These are phyloP conservation scores for Pelecanoides urinatrix DNA, from an alignment of 2,113 vertebrate genomes.

Conservation along the genomic window DNA sequence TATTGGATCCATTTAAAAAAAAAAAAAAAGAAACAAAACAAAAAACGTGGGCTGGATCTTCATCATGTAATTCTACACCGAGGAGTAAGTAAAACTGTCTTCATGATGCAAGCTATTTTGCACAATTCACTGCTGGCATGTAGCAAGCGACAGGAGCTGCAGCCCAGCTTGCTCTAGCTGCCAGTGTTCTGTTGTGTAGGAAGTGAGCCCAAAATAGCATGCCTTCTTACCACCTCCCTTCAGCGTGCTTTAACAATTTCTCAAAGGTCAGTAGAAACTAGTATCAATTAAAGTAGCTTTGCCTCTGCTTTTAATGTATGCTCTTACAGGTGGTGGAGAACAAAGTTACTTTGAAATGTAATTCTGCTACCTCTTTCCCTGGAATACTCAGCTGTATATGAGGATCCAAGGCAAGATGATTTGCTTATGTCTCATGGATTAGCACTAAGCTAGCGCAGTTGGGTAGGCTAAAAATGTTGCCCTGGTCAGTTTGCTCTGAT, in stretches of 20 bases:
- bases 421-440: not conserved
- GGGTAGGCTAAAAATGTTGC: not conserved
- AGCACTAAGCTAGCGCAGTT: not conserved
- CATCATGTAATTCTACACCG: not conserved
- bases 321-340: not conserved
- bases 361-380: not conserved
- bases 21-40: not conserved
- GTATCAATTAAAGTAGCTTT: not conserved
- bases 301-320: not conserved
- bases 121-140: not conserved
- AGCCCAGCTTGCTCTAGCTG: not conserved
- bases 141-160: not conserved
- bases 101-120: not conserved
- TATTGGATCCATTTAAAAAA: not conserved
- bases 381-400: not conserved
- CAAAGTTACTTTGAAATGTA: not conserved
- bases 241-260: not conserved
- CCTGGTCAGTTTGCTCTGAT: not conserved
- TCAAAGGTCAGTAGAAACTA: constrained; percentile 2
- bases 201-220: constrained; percentile 16
- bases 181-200: constrained; percentile 21
- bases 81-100: not conserved
- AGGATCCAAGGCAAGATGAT: not conserved
- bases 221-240: not conserved
- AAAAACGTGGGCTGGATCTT: not conserved